Base-by-base conservation (phyloP, 2,888 invertebrate genomes). In the Drosophila acutilabella region DNA sequence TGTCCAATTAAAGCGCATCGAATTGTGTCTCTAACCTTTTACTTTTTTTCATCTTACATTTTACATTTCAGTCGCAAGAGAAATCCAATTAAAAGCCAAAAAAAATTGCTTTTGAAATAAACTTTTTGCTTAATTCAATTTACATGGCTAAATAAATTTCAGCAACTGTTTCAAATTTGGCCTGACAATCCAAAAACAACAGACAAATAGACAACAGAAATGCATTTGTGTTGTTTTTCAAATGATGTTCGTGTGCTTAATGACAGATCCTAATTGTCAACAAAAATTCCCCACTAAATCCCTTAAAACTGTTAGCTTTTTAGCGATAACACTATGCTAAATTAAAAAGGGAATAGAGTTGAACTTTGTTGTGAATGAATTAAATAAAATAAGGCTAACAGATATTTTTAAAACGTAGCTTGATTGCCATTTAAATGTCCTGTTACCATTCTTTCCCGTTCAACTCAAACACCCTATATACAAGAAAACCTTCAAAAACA, bases 1-100 rank as follows among this genome's bases (percentile, higher is more conserved):
- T 73, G 81, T 78, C 83, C 86, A 85, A 85, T 85, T 85, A 85
- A 85, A 81, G 68, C 56, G 64, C 74, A 76, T 72, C 76, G 67
- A 81, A 70, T 64, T 71, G 72, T 71, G 72, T 66, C 64, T 67
- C 64, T 61, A 79, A 76, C 48, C 38, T n/a, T 7, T 23, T 45
- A 23, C 20, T 18, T 45, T 4, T 45, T 45, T 45, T 26, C 23
- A 45, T 11, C 7, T 23, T 45, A 23, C n/a, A n/a, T 20, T 45
- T 13, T 18, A 20, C 10, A 51, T 38, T 61, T 50, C 56, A 62
- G 44, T 20, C 56, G 42, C 7, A 38, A 71, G 30, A 33, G 47
- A 61, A 74, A 74, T 74, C 67, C 71, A 74, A 78, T 76, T 75
- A 75, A 75, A 72, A 53, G 20, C 40, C 14, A 48, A 58, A 58